Conservation (phyloP, 1,140 invertebrate species). For the Drosophila funebris region DNA sequence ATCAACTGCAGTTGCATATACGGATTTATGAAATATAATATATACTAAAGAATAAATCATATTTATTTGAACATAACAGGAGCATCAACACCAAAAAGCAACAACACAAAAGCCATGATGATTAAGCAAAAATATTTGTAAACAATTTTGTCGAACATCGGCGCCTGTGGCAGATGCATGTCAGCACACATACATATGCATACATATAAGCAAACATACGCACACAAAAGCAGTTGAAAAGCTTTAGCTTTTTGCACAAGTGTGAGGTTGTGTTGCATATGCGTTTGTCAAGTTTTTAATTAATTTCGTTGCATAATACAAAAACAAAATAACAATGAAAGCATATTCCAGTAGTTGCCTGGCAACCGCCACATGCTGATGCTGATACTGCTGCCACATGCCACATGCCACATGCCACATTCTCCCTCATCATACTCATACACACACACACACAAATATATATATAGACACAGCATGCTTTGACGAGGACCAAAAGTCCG, state of each 20-base stretch:
- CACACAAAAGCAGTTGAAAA: constrained; percentile 3
- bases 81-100: not conserved
- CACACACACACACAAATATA: not conserved
- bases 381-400: not conserved
- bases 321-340: constrained; percentile 16
- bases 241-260: not conserved
- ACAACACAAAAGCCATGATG: constrained; percentile 11
- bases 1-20: not conserved
- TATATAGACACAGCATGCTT: too few relatives aligned
- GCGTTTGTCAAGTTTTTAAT: constrained; percentile 43
- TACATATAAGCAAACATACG: not conserved
- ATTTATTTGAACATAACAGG: constrained; percentile 9
- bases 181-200: not conserved
- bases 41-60: constrained; percentile 9
- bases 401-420: not conserved
- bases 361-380: constrained; percentile 3
- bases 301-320: constrained; percentile 42
- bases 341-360: not conserved
- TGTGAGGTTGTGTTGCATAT: constrained; percentile 15
- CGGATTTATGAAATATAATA: constrained; percentile 2
- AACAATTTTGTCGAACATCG: constrained; percentile 23
- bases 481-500: not conserved
- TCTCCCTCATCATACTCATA: not conserved
- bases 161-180: constrained; percentile 2
- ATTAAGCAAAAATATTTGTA: constrained; percentile 33